Percentiles rank a stretch among this genome's conserved stretches.
These are phyloP conservation scores for Egretta garzetta DNA, from an alignment of 2,113 vertebrate species.

Conservation along the genomic window DNA sequence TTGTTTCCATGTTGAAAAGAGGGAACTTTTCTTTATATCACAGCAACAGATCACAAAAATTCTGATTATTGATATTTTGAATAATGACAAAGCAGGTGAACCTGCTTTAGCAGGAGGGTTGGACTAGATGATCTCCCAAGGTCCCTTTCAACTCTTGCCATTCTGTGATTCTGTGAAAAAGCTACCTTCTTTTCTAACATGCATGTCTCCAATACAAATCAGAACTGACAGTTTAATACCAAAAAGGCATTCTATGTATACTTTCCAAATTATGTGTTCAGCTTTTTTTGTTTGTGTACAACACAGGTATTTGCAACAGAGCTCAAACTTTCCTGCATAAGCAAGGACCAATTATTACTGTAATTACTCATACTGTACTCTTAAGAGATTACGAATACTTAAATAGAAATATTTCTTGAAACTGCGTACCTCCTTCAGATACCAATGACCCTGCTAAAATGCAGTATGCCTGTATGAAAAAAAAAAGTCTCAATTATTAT, in stretches of 20 bases:
- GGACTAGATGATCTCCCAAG: too few species aligned
- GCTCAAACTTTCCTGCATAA: neutral
- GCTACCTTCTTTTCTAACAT: neutral
- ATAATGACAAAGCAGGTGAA: neutral
- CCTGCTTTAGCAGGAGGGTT: too few species aligned
- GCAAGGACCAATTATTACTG: neutral
- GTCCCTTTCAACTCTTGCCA: too few species aligned
- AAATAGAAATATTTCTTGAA: neutral
- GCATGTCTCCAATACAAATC: neutral
- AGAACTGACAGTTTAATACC: neutral
- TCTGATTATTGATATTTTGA: neutral
- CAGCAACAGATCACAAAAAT: neutral
- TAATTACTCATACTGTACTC: neutral
- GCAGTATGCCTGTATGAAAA: conserved; percentile 87
- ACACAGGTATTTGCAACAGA: neutral
- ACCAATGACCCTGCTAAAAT: conserved; percentile 96
- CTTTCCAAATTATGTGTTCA: neutral
- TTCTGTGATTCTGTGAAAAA: neutral
- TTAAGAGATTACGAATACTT: conserved; percentile 10
- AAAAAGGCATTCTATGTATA: neutral
- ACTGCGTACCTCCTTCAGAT: conserved; percentile 93
- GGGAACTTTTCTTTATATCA: neutral
- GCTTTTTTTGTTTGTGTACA: neutral
- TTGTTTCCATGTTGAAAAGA: neutral
- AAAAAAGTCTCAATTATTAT: neutral